Conservation (phyloP, 2,797 vertebrate genomes). For the Gambusia yucatana region DNA sequence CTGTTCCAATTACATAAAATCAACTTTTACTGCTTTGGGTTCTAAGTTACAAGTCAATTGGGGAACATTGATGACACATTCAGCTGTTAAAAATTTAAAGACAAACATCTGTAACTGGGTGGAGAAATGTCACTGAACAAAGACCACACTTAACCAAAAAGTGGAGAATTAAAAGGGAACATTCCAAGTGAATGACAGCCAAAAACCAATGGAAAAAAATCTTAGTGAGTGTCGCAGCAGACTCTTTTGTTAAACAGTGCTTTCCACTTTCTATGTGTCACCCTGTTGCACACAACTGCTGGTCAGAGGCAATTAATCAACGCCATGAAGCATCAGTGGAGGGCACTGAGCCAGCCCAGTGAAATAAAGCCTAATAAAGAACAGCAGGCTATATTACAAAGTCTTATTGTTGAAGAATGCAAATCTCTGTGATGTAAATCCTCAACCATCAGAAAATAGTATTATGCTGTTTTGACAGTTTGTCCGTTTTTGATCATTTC, state of each 20-base stretch:
- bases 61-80: background rate
- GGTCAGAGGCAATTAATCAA: slow-evolving; percentile 26
- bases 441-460: slow-evolving; percentile 32
- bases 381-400: slow-evolving; percentile 46
- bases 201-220: slow-evolving; percentile 36
- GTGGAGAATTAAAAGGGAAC: slow-evolving; percentile 14
- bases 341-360: slow-evolving; percentile 52
- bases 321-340: slow-evolving; percentile 41
- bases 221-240: slow-evolving; percentile 38
- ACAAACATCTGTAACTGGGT: slow-evolving; percentile 11
- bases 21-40: background rate
- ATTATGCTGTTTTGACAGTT: background rate
- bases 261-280: slow-evolving; percentile 41
- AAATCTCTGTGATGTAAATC: slow-evolving; percentile 46
- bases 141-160: slow-evolving; percentile 27
- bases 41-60: background rate
- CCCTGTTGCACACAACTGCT: slow-evolving; percentile 23
- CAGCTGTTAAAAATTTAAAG: background rate
- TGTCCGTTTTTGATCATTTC: background rate
- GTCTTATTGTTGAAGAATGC: slow-evolving; percentile 53
- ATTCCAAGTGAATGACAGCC: slow-evolving; percentile 50
- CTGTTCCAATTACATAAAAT: background rate
- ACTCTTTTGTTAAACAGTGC: slow-evolving; percentile 48
- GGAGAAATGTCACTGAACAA: slow-evolving; percentile 33
- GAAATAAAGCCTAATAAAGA: slow-evolving; percentile 35